These are phyloP conservation scores for Pachliopta kotzebuea DNA, from an alignment of 2,888 invertebrate genomes.

Conservation along the genomic window DNA sequence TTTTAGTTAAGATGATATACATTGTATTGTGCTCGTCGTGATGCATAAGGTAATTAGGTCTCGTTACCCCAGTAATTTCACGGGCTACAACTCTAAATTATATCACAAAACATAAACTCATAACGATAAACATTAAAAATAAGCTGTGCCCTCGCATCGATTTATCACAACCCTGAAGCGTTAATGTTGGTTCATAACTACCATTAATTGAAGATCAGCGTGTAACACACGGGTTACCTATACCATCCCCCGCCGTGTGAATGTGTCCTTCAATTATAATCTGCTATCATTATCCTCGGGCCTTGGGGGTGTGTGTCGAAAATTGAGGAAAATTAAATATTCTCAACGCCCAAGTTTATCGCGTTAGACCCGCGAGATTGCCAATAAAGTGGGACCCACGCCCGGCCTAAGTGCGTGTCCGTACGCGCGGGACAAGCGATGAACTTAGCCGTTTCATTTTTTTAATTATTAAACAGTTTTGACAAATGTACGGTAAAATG, in stretches of 20 bases:
- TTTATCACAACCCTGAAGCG: conserved; percentile 12
- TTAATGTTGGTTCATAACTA: conserved; percentile 13
- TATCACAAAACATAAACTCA: not conserved
- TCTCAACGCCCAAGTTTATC: conserved; percentile 61
- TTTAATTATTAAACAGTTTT: too few relatives aligned
- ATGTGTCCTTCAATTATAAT: conserved; percentile 37
- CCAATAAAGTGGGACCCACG: conserved; percentile 58
- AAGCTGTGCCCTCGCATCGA: not conserved
- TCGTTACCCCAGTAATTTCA: too few relatives aligned
- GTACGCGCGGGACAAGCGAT: not conserved
- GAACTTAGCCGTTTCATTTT: conserved; percentile 9
- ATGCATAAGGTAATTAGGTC: too few relatives aligned
- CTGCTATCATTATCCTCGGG: conserved; percentile 28
- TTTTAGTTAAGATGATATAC: too few relatives aligned
- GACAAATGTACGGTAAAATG: not conserved
- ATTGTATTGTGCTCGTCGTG: too few relatives aligned
- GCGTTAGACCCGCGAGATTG: conserved; percentile 76
- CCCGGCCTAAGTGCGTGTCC: conserved; percentile 29
- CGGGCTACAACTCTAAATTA: not conserved
- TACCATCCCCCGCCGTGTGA: conserved; percentile 22
- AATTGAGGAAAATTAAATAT: conserved; percentile 68
- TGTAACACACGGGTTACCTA: conserved; percentile 12
- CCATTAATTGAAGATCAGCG: conserved; percentile 18
- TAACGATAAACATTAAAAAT: conserved; percentile 6
- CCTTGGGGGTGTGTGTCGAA: conserved; percentile 31